Conservation (phyloP, 2,797 vertebrate genomes). For the Tragopan temminckii region DNA sequence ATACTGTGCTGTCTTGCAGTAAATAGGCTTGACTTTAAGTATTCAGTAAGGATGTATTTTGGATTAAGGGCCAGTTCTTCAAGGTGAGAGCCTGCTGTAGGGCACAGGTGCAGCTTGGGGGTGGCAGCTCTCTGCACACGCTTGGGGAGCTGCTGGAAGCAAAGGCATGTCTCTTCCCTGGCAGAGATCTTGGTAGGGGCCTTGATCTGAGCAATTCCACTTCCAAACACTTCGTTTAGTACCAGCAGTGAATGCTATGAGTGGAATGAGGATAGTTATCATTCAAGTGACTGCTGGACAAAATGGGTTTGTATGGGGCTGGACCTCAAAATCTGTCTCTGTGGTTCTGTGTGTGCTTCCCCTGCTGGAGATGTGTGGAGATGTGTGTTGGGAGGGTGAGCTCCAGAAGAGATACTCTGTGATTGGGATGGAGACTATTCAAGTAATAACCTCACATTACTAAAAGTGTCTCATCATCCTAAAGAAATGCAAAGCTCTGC, state of each 20-base stretch:
- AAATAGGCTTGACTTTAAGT: slow-evolving; percentile 34
- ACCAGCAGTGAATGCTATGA: neutral
- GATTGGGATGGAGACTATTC: neutral
- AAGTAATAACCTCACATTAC: neutral
- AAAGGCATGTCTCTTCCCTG: accelerated
- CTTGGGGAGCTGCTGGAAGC: neutral
- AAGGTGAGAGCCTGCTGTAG: accelerated
- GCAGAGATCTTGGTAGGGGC: neutral
- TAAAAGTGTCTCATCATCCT: neutral
- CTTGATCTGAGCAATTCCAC: neutral
- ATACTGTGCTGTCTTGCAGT: neutral
- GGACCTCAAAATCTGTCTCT: accelerated
- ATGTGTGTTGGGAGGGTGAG: neutral
- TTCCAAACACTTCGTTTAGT: neutral
- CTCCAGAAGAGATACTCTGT: neutral
- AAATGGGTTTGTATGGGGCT: neutral
- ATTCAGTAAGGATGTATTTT: slow-evolving; percentile 1
- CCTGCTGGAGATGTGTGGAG: neutral
- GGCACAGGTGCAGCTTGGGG: neutral
- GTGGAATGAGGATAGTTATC: neutral
- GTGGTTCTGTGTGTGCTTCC: neutral
- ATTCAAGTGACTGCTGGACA: neutral
- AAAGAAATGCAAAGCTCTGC: neutral
- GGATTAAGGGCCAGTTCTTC: neutral
- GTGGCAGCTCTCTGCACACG: neutral